Percentiles rank a stretch among this genome's conserved stretches.
Evolutionary conservation across 2,113 vertebrate species (phyloP).

Genomic region (Tachysurus vachellii): DNA sequence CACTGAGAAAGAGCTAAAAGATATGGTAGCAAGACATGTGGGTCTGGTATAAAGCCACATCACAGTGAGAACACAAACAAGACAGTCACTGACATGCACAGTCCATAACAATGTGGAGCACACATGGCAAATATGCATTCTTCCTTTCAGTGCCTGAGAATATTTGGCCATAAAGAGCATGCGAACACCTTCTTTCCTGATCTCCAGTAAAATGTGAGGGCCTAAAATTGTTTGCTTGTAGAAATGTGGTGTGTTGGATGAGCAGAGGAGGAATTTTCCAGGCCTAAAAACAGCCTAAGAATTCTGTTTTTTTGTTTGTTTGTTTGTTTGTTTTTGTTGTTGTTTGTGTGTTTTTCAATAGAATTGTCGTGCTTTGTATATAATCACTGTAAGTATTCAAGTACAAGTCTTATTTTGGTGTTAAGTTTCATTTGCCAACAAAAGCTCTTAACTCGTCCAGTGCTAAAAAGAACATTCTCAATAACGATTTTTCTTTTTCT

Average conservation of each 20-base stretch:
- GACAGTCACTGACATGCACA: not conserved
- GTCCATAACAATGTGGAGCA: not conserved
- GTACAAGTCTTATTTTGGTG: not conserved
- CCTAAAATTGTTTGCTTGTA: not conserved
- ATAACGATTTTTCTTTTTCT: not conserved
- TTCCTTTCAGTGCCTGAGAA: not conserved
- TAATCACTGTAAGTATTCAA: not conserved
- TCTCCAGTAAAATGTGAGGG: not conserved
- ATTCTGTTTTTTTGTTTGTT: not conserved
- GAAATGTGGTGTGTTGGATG: not conserved
- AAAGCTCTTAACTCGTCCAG: not conserved
- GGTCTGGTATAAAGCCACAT: not conserved
- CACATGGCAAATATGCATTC: slow-evolving; percentile 11
- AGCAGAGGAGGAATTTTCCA: not conserved
- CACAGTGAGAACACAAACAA: not conserved
- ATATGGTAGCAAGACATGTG: not conserved
- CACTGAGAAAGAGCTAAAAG: slow-evolving; percentile 2
- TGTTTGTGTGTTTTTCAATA: not conserved
- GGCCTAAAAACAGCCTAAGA: not conserved
- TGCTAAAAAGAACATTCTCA: not conserved
- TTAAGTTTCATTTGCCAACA: not conserved
- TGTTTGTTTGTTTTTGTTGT: not conserved
- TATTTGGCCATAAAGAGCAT: not conserved
- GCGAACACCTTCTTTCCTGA: not conserved
- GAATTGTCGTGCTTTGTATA: not conserved